Conservation (phyloP, 2,113 vertebrate species). For the Chrysemys picta region DNA sequence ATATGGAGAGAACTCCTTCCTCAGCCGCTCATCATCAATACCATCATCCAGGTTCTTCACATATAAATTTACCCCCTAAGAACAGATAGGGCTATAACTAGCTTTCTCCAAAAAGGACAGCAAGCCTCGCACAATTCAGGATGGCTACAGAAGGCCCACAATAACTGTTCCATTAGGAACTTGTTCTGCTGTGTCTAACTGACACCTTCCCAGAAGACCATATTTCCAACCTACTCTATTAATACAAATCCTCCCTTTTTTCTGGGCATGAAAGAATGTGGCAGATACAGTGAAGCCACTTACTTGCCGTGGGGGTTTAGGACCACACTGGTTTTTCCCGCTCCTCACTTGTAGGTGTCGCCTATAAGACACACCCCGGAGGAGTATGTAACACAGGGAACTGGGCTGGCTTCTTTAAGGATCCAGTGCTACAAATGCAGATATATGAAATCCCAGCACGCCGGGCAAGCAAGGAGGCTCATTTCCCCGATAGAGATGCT, state of each 20-base stretch:
- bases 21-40: constrained; percentile 90
- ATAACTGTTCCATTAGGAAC: accelerated
- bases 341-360: accelerated
- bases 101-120: not conserved
- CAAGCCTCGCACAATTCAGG: accelerated
- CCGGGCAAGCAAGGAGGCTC: not conserved
- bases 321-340: accelerated
- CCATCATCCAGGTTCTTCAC: constrained; percentile 97
- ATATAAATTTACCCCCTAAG: constrained; percentile 95
- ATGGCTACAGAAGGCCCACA: not conserved
- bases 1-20: constrained; percentile 95
- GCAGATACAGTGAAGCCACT: accelerated
- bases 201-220: not conserved
- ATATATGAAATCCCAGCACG: not conserved
- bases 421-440: not conserved
- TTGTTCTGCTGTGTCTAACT: not conserved
- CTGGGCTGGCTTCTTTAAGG: not conserved
- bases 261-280: not conserved
- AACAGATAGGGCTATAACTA: not conserved
- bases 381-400: not conserved
- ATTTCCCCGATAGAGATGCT: not conserved
- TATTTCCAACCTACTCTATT: not conserved
- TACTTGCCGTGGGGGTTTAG: accelerated
- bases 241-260: not conserved
- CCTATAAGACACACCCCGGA: accelerated